These are phyloP conservation scores for Desmodus rotundus DNA, from an alignment of 2,113 vertebrate species.

Conservation along the genomic window DNA sequence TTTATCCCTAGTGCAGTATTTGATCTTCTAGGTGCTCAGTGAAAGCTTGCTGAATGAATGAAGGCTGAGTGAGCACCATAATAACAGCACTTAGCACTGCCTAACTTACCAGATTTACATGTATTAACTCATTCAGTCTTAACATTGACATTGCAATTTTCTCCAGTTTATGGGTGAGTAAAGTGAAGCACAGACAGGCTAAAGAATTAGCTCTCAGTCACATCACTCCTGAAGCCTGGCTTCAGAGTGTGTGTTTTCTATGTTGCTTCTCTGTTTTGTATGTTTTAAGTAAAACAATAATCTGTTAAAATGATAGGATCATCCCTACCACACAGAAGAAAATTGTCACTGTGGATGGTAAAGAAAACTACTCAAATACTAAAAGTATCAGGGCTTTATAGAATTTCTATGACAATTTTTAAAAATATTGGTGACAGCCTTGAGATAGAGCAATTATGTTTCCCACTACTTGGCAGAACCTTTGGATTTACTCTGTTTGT, in stretches of 20 bases:
- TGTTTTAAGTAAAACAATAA: background rate
- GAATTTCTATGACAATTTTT: background rate
- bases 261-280: background rate
- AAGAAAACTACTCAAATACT: background rate
- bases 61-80: background rate
- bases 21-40: background rate
- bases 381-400: background rate
- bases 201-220: background rate
- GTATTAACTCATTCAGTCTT: background rate
- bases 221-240: background rate
- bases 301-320: background rate
- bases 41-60: background rate
- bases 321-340: background rate
- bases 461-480: background rate
- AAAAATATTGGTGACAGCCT: background rate
- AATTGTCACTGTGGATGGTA: background rate
- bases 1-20: background rate
- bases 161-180: background rate
- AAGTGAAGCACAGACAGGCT: background rate
- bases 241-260: background rate
- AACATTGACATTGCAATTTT: background rate
- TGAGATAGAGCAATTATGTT: background rate
- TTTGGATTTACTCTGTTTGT: background rate
- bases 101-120: background rate
- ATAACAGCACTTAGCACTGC: background rate